Percentiles rank a stretch among this genome's conserved stretches.
These are phyloP conservation scores for Paralvinella palmiformis DNA, from an alignment of 1,140 invertebrate species.

Conservation along the genomic window DNA sequence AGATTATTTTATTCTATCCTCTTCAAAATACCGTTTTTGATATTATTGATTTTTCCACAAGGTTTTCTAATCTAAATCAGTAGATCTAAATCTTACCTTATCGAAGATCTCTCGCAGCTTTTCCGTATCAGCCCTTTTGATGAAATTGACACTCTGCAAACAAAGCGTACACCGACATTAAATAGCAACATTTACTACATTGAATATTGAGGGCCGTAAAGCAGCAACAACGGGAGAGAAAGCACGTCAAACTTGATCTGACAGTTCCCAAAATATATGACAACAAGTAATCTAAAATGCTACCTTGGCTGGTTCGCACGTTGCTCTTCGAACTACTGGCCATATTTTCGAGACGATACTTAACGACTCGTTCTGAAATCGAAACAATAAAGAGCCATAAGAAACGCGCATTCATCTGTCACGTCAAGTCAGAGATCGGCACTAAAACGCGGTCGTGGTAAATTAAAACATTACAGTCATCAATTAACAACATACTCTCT, in stretches of 20 bases:
- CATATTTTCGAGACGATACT: constrained; percentile 36
- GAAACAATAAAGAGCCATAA: constrained; percentile 6
- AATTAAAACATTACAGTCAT: background rate
- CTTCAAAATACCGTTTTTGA: background rate
- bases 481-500: background rate
- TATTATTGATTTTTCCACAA: background rate
- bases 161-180: background rate
- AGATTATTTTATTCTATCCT: background rate
- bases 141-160: background rate
- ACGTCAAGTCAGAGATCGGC: too few species aligned
- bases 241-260: background rate
- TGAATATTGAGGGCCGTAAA: background rate
- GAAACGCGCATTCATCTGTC: background rate
- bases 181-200: constrained; percentile 7
- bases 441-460: too few species aligned
- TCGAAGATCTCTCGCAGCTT: constrained; percentile 79
- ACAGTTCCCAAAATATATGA: background rate
- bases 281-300: constrained; percentile 12
- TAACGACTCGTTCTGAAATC: constrained; percentile 28
- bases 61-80: background rate
- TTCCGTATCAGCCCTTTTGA: constrained; percentile 69
- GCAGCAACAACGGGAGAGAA: background rate
- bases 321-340: constrained; percentile 31
- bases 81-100: constrained; percentile 27
- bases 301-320: constrained; percentile 33